phyloP scores from a whole-genome alignment of 2,797 vertebrate genomes.

The Halcyon badia region DNA sequence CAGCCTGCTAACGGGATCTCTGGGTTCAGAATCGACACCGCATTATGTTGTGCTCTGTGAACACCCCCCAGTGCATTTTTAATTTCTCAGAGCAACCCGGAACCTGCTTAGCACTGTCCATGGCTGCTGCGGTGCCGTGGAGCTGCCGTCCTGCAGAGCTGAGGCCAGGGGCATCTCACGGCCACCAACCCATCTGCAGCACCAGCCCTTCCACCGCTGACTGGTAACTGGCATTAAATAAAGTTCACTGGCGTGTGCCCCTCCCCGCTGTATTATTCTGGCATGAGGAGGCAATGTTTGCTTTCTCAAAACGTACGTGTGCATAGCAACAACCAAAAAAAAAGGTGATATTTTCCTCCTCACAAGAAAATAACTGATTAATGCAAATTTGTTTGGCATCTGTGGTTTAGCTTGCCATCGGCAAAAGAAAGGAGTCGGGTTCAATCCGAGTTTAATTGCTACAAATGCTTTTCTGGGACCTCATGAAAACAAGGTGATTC shows the following conservation, averaged over 20 bases:
- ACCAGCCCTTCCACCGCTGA: not conserved
- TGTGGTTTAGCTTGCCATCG: not conserved
- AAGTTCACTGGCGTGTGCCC: not conserved
- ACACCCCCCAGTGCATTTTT: not conserved
- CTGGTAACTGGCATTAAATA: not conserved
- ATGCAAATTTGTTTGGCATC: conserved; percentile 38
- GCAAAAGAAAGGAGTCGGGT: conserved; percentile 37
- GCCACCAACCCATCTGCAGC: not conserved
- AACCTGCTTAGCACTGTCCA: not conserved
- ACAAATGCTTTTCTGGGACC: conserved; percentile 14
- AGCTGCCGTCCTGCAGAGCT: not conserved
- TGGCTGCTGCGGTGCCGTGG: not conserved
- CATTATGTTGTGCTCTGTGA: accelerated
- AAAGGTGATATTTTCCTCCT: not conserved
- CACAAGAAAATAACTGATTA: conserved; percentile 21
- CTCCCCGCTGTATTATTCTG: not conserved
- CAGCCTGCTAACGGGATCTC: not conserved
- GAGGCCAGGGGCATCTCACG: accelerated
- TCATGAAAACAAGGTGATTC: conserved; percentile 11
- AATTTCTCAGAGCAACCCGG: not conserved
- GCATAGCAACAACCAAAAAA: not conserved
- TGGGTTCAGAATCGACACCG: not conserved
- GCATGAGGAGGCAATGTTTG: not conserved
- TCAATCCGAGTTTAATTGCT: conserved; percentile 57
- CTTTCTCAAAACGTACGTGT: not conserved